These are phyloP conservation scores for Leucoraja erinaceus DNA, from an alignment of 2,113 vertebrate genomes.

Conservation along the genomic window DNA sequence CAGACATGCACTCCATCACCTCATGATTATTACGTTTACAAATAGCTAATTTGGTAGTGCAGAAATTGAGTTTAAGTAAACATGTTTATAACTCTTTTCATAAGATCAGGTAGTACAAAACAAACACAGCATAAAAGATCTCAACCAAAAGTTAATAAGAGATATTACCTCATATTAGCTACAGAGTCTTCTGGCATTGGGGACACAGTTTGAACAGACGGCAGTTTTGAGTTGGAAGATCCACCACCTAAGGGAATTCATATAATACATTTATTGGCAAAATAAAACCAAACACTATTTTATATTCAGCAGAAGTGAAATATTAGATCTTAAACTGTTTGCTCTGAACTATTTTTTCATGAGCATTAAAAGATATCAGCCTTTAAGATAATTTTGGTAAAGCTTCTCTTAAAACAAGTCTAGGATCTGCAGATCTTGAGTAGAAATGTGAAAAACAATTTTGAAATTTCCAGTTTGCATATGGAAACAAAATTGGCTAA, in stretches of 20 bases:
- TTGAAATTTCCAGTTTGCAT: neutral
- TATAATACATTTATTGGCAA: slow-evolving; percentile 1
- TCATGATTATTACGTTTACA: slow-evolving; percentile 8
- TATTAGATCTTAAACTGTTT: neutral
- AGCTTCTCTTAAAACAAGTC: neutral
- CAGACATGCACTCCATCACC: neutral
- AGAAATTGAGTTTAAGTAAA: slow-evolving; percentile 5
- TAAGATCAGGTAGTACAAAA: neutral
- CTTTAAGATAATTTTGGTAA: neutral
- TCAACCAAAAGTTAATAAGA: neutral
- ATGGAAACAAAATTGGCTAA: neutral
- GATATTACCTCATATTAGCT: slow-evolving; percentile 88
- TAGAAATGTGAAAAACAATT: neutral
- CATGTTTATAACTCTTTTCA: neutral
- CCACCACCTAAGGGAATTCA: slow-evolving; percentile 56
- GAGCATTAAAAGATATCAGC: neutral
- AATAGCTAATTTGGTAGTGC: neutral
- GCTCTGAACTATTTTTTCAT: neutral
- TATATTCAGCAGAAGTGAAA: neutral
- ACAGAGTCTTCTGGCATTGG: slow-evolving; percentile 79
- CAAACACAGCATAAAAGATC: slow-evolving; percentile 28
- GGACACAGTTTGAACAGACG: slow-evolving; percentile 82
- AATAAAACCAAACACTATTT: neutral
- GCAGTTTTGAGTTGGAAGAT: slow-evolving; percentile 79
- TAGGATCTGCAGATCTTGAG: neutral